Conservation (phyloP, 2,797 vertebrate genomes). For the Neomorphus geoffroyi region DNA sequence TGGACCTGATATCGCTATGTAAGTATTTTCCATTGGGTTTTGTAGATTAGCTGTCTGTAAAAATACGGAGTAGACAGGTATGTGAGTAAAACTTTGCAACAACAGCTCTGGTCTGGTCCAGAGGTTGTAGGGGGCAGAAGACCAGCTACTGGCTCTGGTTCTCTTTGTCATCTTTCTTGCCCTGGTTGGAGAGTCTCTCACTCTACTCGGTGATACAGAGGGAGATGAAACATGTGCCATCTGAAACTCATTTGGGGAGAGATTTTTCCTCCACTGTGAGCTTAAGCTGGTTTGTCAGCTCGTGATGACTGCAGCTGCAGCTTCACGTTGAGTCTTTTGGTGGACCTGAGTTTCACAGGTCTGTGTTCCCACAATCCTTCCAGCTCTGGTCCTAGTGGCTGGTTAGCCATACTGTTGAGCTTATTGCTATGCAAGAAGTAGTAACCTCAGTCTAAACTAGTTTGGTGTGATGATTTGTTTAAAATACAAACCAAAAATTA, state of each 20-base stretch:
- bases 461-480: not conserved
- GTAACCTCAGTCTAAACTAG: not conserved
- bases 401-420: not conserved
- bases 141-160: not conserved
- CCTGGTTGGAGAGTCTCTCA: not conserved
- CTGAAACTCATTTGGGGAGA: not conserved
- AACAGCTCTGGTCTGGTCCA: not conserved
- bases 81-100: not conserved
- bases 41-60: not conserved
- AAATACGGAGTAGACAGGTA: not conserved
- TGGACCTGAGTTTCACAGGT: not conserved
- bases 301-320: not conserved
- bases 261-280: not conserved
- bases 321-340: not conserved
- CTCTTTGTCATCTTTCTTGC: not conserved
- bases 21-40: not conserved
- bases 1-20: not conserved
- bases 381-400: not conserved
- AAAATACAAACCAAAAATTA: not conserved
- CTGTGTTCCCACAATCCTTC: not conserved
- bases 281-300: not conserved
- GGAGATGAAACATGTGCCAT: not conserved
- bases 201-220: not conserved
- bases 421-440: not conserved
- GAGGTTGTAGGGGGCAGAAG: not conserved